phyloP scores from a whole-genome alignment of 2,797 vertebrate species.

The Rhincodon typus region DNA sequence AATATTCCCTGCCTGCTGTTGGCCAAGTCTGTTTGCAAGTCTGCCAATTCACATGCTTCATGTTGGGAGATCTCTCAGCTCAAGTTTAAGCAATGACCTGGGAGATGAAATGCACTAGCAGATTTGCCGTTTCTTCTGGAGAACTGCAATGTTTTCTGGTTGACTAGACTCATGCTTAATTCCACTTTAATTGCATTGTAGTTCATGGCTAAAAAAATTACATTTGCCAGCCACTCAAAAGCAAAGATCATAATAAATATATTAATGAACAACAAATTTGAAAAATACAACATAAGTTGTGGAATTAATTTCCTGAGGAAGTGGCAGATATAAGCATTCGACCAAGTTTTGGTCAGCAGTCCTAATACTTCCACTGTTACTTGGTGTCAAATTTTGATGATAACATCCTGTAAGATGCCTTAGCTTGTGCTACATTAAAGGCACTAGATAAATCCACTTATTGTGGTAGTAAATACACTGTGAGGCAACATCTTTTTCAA shows the following conservation, averaged over 20 bases:
- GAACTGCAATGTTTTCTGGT: no score
- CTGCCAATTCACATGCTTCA: neutral
- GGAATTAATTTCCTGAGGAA: no score
- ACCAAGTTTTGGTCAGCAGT: neutral
- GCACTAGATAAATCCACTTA: no score
- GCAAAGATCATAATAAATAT: no score
- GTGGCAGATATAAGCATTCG: neutral
- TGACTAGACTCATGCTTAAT: neutral
- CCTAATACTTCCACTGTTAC: no score
- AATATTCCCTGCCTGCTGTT: neutral
- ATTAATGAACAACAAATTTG: neutral
- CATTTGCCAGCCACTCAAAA: neutral
- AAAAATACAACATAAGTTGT: neutral
- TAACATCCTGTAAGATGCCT: no score
- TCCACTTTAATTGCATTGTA: neutral
- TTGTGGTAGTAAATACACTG: neutral
- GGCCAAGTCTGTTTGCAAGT: neutral
- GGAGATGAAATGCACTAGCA: neutral
- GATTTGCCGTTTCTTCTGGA: neutral
- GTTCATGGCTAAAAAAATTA: neutral
- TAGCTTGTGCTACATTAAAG: no score
- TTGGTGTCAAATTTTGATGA: no score
- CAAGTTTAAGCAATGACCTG: neutral
- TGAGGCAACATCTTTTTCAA: neutral
- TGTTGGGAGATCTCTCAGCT: neutral